Evolutionary conservation across 2,113 vertebrate genomes (phyloP).

Genomic region (Panurus biarmicus): DNA sequence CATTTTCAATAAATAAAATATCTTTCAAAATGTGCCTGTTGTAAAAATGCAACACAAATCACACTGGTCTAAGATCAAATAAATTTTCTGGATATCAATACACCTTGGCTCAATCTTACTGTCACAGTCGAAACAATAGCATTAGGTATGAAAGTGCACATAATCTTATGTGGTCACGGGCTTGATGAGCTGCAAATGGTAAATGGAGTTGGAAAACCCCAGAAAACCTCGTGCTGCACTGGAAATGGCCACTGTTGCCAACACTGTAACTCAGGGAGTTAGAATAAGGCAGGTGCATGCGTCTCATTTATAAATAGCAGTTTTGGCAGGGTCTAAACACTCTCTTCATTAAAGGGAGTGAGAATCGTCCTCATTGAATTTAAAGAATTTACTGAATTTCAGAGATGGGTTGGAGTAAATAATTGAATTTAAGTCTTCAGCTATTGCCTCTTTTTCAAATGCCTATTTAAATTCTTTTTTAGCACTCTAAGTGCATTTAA

Average conservation of each 20-base stretch:
- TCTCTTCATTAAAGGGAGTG: not conserved
- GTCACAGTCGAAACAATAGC: not conserved
- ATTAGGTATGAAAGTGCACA: not conserved
- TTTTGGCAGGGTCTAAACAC: not conserved
- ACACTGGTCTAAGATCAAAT: not conserved
- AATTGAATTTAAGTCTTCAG: not conserved
- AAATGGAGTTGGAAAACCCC: not conserved
- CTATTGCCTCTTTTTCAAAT: not conserved
- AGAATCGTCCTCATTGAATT: not conserved
- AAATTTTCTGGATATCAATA: not conserved
- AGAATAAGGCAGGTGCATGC: not conserved
- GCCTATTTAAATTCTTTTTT: not conserved
- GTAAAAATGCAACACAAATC: not conserved
- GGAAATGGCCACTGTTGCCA: not conserved
- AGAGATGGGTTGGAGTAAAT: not conserved
- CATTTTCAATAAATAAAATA: not conserved
- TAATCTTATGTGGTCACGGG: not conserved
- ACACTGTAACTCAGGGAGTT: not conserved
- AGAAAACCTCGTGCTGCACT: not conserved
- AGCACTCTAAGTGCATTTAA: not conserved
- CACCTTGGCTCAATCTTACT: not conserved
- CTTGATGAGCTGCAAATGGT: not conserved
- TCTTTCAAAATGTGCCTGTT: not conserved
- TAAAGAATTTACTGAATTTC: not conserved
- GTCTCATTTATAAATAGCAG: not conserved